Base-by-base conservation (phyloP, 2,113 vertebrate genomes). In the Orycteropus afer region DNA sequence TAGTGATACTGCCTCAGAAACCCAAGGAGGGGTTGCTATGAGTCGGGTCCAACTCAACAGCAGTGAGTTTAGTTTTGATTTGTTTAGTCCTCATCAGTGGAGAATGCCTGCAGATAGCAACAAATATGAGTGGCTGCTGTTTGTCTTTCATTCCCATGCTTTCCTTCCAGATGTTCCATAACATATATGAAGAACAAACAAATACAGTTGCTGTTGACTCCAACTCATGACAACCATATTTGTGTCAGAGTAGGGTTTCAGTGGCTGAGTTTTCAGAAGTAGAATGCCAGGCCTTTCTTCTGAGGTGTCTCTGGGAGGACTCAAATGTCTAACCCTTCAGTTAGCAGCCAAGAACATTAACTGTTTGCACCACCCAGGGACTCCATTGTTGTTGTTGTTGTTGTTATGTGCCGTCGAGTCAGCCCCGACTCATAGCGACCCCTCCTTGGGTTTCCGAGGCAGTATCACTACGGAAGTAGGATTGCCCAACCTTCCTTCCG, bases 61-160 rank as follows among this genome's bases (percentile, higher is more conserved):
- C n/a, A n/a, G n/a, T n/a, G n/a, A n/a, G n/a, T n/a, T n/a, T n/a
- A n/a, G n/a, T n/a, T n/a, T n/a, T n/a, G n/a, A n/a, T n/a, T n/a
- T n/a, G n/a, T n/a, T n/a, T n/a, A n/a, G n/a, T n/a, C n/a, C n/a
- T n/a, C n/a, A n/a, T 40, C 47, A 47, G 47, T 55, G 23, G 45
- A 34, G 40, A 93, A 32, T 34, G 7, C n/a, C n/a, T 10, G 0
- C 9, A 20, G 17, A 3, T 29, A n/a, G 47, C 23, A 86, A 25
- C 57, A 45, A 0, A 0, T 10, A 45, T 17, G 4, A 55, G 11
- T 32, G 2, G 67, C 27, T 69, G 32, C 55, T 51, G 0, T 49
- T n/a, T 34, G 32, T 34, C 73, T 40, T 47, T 61, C 40, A 47
- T 37, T 76, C 71, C 83, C 79, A 27, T n/a, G 20, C 37, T 69